Base-by-base conservation (phyloP, 2,113 vertebrate species). In the Elephantulus edwardii region DNA sequence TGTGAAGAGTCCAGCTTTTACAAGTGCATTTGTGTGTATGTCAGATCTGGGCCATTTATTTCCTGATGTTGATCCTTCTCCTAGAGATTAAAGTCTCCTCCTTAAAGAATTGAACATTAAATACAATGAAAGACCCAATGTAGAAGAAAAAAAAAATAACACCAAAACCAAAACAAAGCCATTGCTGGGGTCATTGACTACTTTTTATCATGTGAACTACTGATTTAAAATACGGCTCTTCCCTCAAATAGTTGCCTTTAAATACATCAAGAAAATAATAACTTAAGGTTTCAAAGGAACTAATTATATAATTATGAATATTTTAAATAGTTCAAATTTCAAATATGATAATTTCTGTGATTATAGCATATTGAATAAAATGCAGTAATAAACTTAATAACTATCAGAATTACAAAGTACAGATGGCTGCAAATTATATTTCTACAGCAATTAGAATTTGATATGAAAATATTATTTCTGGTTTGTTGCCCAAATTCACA, bases 241-340 rank as follows among this genome's bases (percentile, higher is more conserved):
- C 40, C 81, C n/a, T 12, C 68, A 89, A 28, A 74, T 20, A 22
- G 83, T 71, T 38, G 44, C 40, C 93, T 93, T 60, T 28, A 90
- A 91, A 91, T 40, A 80, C 9, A 86, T 58, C 83, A 19, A 48
- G 58, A 86, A 90, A 88, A 38, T 6, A 40, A 58, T 66, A 66
- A 40, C 14, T 38, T 38, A 74, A 16, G 64, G 76, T 87, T 90
- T 13, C 14, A 81, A 58, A 89, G 26, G 24, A 85, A 50, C 1
- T 5, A 86, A 7, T 22, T 33, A 83, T 71, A 58, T 0, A 74
- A 13, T 64, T n/a, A 38, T 54, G 8, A 83, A 58, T 72, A 74
- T 76, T 91, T 86, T 86, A 83, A 91, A 50, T 62, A 50, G 44
- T 50, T 60, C 14, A 28, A 80, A 66, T 70, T 68, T 66, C 1